Base-by-base conservation (phyloP, 2,797 vertebrate genomes). In the Enteromius viviparus region DNA sequence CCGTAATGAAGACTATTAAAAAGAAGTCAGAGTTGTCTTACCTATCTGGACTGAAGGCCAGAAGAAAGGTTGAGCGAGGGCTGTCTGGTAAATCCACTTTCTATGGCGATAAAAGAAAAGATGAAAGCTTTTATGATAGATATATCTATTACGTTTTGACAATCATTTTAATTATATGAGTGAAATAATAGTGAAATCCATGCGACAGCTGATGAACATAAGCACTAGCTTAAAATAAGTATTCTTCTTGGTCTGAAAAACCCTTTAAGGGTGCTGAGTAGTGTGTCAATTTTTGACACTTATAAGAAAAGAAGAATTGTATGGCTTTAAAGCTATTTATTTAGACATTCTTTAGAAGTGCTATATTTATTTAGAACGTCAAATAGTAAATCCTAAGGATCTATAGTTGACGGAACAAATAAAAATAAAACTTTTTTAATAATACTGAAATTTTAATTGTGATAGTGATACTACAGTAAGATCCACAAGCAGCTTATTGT, bases 21-120 rank as follows among this genome's bases (percentile, higher is more conserved):
- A 4, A 70, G 53, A 17, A 70, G 11, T 14, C 45, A 40, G 10
- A 75, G 29, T 65, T 37, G 9, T 87, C 86, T 91, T 94, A 99
- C 98, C 98, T 96, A 95, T 99, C 97, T 76, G 97, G 98, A 92
- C 97, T 99, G 95, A 99, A 99, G 4, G 98, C 97, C 93, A 99
- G 87, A 91, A 99, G 96, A 94, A 99, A 99, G 45, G 97, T 99
- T 60, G 97, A 99, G 19, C 97, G 97, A 88, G 98, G 98, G 92
- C 97, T 98, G 95, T 99, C 98, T 29, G 97, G 98, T 89, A 99
- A 94, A 92, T 99, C 97, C 93, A 99, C 97, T 94, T 98, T 98
- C 98, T 99, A 93, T 86, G 82, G 89, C 85, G 92, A 78, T 87
- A 14, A 84, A 49, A 75, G 71, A 85, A 83, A 76, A 6, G 4